Percentiles rank a stretch among this genome's conserved stretches.
Evolutionary conservation across 2,113 vertebrate species (phyloP).

Genomic region (Elachura formosa): DNA sequence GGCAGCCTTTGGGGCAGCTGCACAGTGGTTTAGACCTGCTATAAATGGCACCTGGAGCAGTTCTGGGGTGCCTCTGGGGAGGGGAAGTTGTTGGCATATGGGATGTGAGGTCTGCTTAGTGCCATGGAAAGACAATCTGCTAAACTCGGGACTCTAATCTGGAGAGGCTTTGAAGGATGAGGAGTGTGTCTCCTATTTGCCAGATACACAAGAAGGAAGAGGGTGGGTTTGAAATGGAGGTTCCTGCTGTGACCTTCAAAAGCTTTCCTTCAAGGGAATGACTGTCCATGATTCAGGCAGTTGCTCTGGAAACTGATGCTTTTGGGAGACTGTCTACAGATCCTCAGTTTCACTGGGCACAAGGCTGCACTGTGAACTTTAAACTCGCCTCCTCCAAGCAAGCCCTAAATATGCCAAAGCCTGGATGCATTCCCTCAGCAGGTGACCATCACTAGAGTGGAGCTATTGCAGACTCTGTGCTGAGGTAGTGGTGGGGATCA

Average conservation of each 20-base stretch:
- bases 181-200: neutral
- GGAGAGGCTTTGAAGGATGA: neutral
- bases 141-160: neutral
- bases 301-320: neutral
- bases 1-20: neutral
- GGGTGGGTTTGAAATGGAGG: neutral
- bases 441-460: neutral
- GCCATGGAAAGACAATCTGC: neutral
- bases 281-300: neutral
- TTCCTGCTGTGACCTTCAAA: neutral
- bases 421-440: neutral
- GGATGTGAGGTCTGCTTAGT: neutral
- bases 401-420: neutral
- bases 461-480: rapidly evolving
- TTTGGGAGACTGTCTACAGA: neutral
- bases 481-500: no score
- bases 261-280: neutral
- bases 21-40: neutral
- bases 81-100: neutral
- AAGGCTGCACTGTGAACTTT: neutral
- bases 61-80: neutral
- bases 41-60: neutral
- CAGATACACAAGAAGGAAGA: neutral
- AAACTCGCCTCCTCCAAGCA: neutral
- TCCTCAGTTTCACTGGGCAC: neutral